Evolutionary conservation across 2,113 vertebrate genomes (phyloP).

Genomic region (Epinephelus moara): DNA sequence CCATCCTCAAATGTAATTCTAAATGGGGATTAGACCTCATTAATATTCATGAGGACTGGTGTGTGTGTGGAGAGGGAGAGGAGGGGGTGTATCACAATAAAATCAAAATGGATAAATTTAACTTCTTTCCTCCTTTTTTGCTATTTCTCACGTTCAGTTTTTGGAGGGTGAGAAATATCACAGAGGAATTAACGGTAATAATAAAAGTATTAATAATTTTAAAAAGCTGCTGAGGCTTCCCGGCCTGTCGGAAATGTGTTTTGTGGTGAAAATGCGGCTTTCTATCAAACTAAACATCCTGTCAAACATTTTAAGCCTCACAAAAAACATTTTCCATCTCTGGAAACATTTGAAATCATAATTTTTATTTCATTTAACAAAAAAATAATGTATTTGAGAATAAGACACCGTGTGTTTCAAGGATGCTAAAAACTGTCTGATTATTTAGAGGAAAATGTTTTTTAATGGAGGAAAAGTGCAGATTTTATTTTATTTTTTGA

Average conservation of each 20-base stretch:
- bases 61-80: constrained; percentile 17
- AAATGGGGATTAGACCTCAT: constrained; percentile 86
- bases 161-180: background rate
- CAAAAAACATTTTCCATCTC: background rate
- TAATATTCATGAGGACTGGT: constrained; percentile 86
- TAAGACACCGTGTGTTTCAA: background rate
- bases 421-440: accelerated
- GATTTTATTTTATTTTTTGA: background rate
- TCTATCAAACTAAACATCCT: background rate
- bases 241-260: background rate
- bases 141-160: constrained; percentile 6
- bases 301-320: background rate
- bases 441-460: background rate
- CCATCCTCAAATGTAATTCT: constrained; percentile 88
- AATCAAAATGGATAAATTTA: constrained; percentile 78
- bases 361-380: background rate
- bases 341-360: background rate
- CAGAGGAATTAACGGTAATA: background rate
- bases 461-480: background rate
- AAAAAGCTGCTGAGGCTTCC: background rate
- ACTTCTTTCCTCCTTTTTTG: constrained; percentile 57
- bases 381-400: no score
- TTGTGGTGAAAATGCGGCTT: background rate
- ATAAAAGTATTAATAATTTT: background rate
- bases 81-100: constrained; percentile 69